Base-by-base conservation (phyloP, 2,113 vertebrate species). In the Anas platyrhynchos region DNA sequence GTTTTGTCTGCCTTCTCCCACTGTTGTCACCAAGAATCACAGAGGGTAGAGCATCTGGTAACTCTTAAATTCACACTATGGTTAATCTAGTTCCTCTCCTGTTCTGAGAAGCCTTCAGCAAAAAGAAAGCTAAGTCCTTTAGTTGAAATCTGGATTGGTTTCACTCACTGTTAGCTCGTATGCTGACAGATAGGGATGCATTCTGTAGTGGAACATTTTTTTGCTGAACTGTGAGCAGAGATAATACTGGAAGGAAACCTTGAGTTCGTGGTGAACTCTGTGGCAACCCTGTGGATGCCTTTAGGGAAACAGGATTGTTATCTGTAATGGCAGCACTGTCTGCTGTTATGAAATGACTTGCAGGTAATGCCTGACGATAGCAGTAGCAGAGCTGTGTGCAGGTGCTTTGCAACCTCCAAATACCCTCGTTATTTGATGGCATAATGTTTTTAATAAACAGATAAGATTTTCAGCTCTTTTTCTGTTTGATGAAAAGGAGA, bases 221-320 rank as follows among this genome's bases (percentile, higher is more conserved):
- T 92, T 71, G 23, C 41, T 80, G 85, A 79, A 44, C 50, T 76
- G 11, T 78, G 65, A 93, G 46, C 13, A 36, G 59, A 89, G 23
- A 31, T 41, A 11, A 31, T 41, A 11, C n/a, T 58, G 21, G 29
- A 71, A 79, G 26, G 17, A 89, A 93, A 41, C 22, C 9, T 81
- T 88, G 74, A 80, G 71, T 74, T 94, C 17, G 17, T 31, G 6
- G 36, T 5, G 8, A 83, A 9, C 46, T 90, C 36, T 92, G 78
- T 92, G 46, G 58, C 73, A 90, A 29, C 5, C 14, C 11, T 68
- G 23, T 71, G 22, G 79, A 61, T 93, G 72, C 74, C 76, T 94
- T 83, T 54, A 89, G 93, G 87, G n/a, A 93, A 58, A 34, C n/a
- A 62, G 65, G 82, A 73, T 69, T 91, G 18, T 88, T 93, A 82